Evolutionary conservation across 2,113 vertebrate species (phyloP), one percentile per base, ranked within the genome.

Genomic region (Emberiza fucata): DNA sequence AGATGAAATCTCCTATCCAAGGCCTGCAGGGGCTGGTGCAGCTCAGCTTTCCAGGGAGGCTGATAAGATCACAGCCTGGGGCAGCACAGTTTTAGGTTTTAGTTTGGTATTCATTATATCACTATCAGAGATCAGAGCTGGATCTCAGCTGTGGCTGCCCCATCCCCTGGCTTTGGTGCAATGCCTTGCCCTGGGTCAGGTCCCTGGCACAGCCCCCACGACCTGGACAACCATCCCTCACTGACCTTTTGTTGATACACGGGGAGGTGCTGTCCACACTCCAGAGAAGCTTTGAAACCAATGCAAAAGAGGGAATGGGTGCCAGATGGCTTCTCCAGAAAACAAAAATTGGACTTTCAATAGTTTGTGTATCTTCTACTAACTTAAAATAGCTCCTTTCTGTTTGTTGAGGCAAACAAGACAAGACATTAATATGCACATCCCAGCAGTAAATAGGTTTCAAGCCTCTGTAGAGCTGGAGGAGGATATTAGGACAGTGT

Each of bases 381-480:
- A 54, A 60, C 80, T 93, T 50, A 94, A 96, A 94, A 95, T 95
- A 96, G 65, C 61, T 86, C n/a, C 70, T 93, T 80, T 88, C 51
- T 96, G 51, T 92, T 93, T 94, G 93, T 81, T 53, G 90, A 96
- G 92, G 56, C 79, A 96, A 95, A 95, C 83, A 88, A 94, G 88
- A 87, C 81, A 61, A 93, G 92, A 66, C 90, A 88, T 95, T 95
- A 97, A 93, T 71, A 97, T 92, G 94, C 64, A 0, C 90, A 81
- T 78, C 31, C 59, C 84, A 63, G 69, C 90, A 81, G 85, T 95
- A 90, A 96, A 96, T 75, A 94, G 90, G 69, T 60, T 95, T 94
- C 80, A 79, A 86, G 80, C 64, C 94, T 92, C 85, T 90, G 76
- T 39, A 71, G 85, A 27, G 83, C 65, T 90, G 88, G 90, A 47